Base-by-base conservation (phyloP, 2,113 vertebrate species). In the Glaucidium brasilianum region DNA sequence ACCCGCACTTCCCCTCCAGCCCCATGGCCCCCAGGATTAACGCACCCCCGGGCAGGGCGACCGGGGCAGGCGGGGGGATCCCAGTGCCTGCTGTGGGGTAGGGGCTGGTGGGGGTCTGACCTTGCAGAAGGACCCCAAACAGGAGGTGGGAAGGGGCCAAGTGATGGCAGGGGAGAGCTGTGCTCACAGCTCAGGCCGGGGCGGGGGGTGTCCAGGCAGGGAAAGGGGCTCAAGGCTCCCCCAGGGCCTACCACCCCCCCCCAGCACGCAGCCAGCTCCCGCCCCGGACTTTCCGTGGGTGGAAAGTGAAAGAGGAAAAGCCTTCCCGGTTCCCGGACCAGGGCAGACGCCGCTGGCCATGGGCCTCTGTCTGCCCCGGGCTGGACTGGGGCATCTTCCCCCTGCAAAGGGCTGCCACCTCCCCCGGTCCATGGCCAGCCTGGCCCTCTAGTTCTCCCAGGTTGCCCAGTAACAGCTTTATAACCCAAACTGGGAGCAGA, bases 281-380 rank as follows among this genome's bases (percentile, higher is more conserved):
- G n/a, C 93, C 80, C 69, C 15, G 32, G 64, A 59, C 34, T 91
- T 35, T 50, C 49, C 7, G 34, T 50, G 47, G 88, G 72, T n/a
- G 23, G 94, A 92, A 96, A 96, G 86, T 3, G 32, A 92, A 96
- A 94, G 93, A 94, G 91, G 91, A 96, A 97, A 97, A 96, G 60
- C 68, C 52, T 92, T 95, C 88, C 84, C 94, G 18, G 80, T 77
- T 94, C 89, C 89, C 6, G n/a, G 79, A 80, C 19, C 21, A 34
- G 3, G 35, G 45, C 85, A 43, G 50, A 45, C 12, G 3, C 4
- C 7, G 26, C 16, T 34, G 9, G 50, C 27, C 53, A 29, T 3
- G 4, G 79, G 83, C 78, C 83, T 53, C 85, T 23, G 52, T 45
- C 68, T 62, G 73, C 8, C 76, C 72, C 4, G 0, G 49, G 56